A percentile compares a stretch with the other conserved stretches of the same genome.
phyloP scores from a whole-genome alignment of 2,888 invertebrate genomes.

The Hedychridium roseum region DNA sequence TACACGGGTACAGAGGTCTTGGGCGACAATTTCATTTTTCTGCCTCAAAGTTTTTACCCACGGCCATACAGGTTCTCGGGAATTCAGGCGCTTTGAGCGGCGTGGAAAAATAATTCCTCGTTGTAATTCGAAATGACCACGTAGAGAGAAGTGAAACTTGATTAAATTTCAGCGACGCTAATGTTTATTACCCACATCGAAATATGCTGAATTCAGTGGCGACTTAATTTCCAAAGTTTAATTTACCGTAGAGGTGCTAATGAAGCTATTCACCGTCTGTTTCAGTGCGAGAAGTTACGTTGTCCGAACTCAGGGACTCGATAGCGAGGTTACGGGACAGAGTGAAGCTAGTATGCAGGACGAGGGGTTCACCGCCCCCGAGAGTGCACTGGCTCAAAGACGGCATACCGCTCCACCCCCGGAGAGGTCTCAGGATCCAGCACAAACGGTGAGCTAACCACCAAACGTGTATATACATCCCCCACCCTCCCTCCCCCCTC shows the following conservation, averaged over 20 bases:
- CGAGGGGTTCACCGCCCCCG: slow-evolving; percentile 61
- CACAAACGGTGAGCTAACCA: slow-evolving; percentile 58
- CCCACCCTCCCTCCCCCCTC: slow-evolving; percentile 3
- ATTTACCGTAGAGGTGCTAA: slow-evolving; percentile 20
- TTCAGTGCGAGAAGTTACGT: slow-evolving; percentile 61
- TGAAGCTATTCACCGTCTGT: slow-evolving; percentile 21
- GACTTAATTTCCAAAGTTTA: too few relatives aligned
- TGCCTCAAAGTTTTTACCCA: too few relatives aligned
- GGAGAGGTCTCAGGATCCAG: slow-evolving; percentile 61
- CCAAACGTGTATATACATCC: slow-evolving; percentile 12
- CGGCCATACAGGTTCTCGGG: too few relatives aligned
- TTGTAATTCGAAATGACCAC: too few relatives aligned
- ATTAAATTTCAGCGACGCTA: too few relatives aligned
- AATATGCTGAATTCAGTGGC: too few relatives aligned
- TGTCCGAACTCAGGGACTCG: slow-evolving; percentile 63
- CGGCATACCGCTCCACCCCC: slow-evolving; percentile 58
- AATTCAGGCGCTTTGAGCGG: too few relatives aligned
- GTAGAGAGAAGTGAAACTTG: too few relatives aligned
- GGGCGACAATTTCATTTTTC: too few relatives aligned
- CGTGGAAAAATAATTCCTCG: too few relatives aligned
- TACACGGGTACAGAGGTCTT: too few relatives aligned
- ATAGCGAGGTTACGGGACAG: slow-evolving; percentile 62
- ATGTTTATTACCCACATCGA: too few relatives aligned
- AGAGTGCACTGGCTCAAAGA: slow-evolving; percentile 62
- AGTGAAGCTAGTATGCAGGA: slow-evolving; percentile 62